Evolutionary conservation across 1,140 invertebrate species (phyloP).

Genomic region (Triops cancriformis): DNA sequence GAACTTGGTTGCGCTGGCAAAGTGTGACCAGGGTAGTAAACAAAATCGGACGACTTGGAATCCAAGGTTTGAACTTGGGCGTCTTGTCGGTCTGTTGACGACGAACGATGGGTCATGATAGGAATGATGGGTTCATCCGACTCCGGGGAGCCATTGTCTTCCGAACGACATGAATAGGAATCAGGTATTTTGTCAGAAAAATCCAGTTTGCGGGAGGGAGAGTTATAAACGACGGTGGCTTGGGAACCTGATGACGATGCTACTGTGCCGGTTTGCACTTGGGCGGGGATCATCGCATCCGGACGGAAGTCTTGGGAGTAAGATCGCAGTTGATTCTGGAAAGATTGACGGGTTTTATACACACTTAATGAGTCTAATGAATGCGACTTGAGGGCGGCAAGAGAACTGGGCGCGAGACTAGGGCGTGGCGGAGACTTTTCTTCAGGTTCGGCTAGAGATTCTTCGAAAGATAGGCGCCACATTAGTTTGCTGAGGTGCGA

Average conservation of each 20-base stretch:
- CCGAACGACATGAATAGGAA: background rate
- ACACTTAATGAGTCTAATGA: background rate
- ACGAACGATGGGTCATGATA: background rate
- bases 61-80: background rate
- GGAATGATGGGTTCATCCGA: background rate
- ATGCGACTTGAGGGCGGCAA: background rate
- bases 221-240: background rate
- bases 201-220: background rate
- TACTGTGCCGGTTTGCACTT: background rate
- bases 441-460: background rate
- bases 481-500: background rate
- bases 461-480: slow-evolving; percentile 1
- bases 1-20: background rate
- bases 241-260: background rate
- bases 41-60: background rate
- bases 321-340: background rate
- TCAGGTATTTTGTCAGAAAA: background rate
- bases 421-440: background rate
- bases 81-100: background rate
- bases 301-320: background rate
- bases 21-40: background rate
- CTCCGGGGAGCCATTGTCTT: background rate
- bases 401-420: background rate
- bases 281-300: background rate
- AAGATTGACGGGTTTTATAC: background rate